Percentiles rank a stretch among this genome's conserved stretches.
Evolutionary conservation across 2,797 vertebrate species (phyloP).

Genomic region (Channallabes apus): DNA sequence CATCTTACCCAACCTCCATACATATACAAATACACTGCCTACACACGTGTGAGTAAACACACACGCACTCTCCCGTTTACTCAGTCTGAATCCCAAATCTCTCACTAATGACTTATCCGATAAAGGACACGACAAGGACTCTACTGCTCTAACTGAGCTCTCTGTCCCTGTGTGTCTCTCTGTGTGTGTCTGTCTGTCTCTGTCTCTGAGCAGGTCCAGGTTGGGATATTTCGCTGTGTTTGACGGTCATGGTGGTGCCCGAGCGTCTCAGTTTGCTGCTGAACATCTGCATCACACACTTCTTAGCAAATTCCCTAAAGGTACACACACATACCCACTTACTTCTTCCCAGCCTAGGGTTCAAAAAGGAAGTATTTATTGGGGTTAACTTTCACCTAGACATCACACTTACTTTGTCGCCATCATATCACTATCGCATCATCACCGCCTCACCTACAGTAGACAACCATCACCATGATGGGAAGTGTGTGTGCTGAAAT

Average conservation of each 20-base stretch:
- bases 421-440: too few relatives aligned
- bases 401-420: too few relatives aligned
- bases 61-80: background rate
- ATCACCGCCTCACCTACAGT: too few relatives aligned
- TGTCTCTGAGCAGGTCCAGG: slow-evolving; percentile 71
- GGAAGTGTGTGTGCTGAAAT: background rate
- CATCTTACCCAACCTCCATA: slow-evolving; percentile 81
- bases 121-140: too few relatives aligned
- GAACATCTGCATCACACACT: slow-evolving; percentile 90
- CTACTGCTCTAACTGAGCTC: background rate
- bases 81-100: background rate
- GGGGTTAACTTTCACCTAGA: too few relatives aligned
- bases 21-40: slow-evolving; percentile 71
- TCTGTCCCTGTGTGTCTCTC: background rate
- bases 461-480: too few relatives aligned
- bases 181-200: background rate
- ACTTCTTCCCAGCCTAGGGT: too few relatives aligned
- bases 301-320: slow-evolving; percentile 86
- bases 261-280: slow-evolving; percentile 88
- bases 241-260: slow-evolving; percentile 89
- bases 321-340: slow-evolving; percentile 63
- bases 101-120: background rate
- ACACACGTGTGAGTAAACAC: slow-evolving; percentile 78
- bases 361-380: too few relatives aligned
- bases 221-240: slow-evolving; percentile 94